Evolutionary conservation across 2,888 invertebrate genomes (phyloP).

Genomic region (Thumatha senex): DNA sequence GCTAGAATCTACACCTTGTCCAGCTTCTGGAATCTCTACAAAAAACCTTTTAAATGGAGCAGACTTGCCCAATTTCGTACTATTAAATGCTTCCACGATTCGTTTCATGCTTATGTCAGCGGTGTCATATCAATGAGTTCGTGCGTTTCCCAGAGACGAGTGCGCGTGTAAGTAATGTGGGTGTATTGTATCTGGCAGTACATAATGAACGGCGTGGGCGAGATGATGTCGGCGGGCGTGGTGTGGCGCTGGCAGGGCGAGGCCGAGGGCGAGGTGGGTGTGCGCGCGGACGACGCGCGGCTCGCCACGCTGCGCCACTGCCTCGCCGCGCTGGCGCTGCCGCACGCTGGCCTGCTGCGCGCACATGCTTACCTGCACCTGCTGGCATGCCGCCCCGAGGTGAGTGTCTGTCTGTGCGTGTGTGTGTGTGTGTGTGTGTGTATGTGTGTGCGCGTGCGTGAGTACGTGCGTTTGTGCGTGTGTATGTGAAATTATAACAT

Average conservation of each 20-base stretch:
- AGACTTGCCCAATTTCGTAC: too few species aligned
- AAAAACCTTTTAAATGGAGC: too few species aligned
- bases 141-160: too few species aligned
- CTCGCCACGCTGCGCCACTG: slow-evolving; percentile 48
- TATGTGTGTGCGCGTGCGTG: background rate
- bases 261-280: slow-evolving; percentile 17
- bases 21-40: too few species aligned
- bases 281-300: slow-evolving; percentile 28
- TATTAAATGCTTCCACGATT: too few species aligned
- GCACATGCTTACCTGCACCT: slow-evolving; percentile 95
- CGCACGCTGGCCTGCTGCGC: slow-evolving; percentile 87
- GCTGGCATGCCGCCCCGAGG: slow-evolving; percentile 92
- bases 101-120: too few species aligned
- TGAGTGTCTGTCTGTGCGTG: slow-evolving; percentile 45
- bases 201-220: slow-evolving; percentile 95
- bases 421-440: background rate
- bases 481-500: too few species aligned
- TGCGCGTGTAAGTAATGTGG: too few species aligned
- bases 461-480: background rate
- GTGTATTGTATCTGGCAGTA: slow-evolving; percentile 82
- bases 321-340: slow-evolving; percentile 68
- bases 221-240: slow-evolving; percentile 88
- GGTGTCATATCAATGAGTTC: too few species aligned
- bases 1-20: too few species aligned
- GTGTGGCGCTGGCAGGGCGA: slow-evolving; percentile 70